Conservation (phyloP, 2,888 invertebrate species). For the Caenorhabditis wallacei region DNA sequence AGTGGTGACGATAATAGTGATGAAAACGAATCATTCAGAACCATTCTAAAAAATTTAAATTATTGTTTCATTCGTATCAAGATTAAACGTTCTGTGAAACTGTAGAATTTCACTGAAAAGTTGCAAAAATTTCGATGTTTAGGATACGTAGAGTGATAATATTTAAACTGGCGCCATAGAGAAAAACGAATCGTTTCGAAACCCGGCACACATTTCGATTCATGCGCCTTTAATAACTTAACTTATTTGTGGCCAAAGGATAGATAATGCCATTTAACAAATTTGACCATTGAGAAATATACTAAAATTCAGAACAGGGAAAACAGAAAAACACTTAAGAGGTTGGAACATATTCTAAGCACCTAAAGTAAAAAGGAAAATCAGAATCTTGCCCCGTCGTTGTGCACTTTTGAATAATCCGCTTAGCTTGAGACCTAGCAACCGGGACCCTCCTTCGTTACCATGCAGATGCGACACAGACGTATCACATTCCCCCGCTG, state of each 20-base stretch:
- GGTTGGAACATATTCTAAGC: no score
- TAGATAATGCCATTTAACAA: no score
- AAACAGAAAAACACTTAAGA: background rate
- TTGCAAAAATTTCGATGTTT: no score
- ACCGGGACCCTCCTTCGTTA: constrained; percentile 25
- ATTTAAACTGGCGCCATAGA: background rate
- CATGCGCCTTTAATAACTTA: constrained; percentile 8
- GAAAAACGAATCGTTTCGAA: constrained; percentile 7
- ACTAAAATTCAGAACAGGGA: background rate
- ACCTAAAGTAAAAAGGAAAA: no score
- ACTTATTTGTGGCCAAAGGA: background rate
- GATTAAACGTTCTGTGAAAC: background rate
- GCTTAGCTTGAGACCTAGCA: constrained; percentile 26
- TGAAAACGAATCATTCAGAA: constrained; percentile 57
- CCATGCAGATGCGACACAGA: background rate
- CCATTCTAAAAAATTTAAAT: constrained; percentile 41
- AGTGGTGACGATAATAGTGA: constrained; percentile 36
- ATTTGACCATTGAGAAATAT: no score
- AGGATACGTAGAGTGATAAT: no score
- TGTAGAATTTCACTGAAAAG: no score
- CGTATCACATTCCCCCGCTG: constrained; percentile 20
- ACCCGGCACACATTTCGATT: background rate
- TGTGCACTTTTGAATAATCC: constrained; percentile 11
- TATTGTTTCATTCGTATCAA: background rate
- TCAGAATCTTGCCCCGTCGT: background rate